phyloP scores from a whole-genome alignment of 2,797 vertebrate species.

The Melanotaenia boesemani region DNA sequence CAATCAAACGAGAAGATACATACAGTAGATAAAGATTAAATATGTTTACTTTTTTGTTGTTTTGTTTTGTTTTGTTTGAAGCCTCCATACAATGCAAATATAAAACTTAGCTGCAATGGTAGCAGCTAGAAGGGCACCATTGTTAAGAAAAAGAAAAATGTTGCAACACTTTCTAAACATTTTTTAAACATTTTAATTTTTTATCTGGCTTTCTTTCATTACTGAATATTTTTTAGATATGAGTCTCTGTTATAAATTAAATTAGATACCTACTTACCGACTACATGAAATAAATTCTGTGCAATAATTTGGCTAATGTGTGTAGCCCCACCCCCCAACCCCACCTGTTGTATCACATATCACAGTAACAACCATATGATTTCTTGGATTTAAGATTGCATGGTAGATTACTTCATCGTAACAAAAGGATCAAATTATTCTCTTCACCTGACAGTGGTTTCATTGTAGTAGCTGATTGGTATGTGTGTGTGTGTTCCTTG shows the following conservation, averaged over 20 bases:
- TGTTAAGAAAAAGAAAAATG: no score
- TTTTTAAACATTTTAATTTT: slow-evolving; percentile 11
- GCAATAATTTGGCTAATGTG: neutral
- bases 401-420: neutral
- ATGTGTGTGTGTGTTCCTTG: neutral
- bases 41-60: neutral
- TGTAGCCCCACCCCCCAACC: neutral
- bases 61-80: neutral
- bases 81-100: slow-evolving; percentile 2
- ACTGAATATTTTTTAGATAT: slow-evolving; percentile 5
- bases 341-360: no score
- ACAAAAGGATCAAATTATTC: neutral
- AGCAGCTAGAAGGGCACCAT: neutral
- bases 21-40: neutral
- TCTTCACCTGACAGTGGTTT: slow-evolving; percentile 1
- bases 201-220: neutral
- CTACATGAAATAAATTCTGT: neutral
- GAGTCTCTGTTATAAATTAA: neutral
- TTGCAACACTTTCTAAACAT: neutral
- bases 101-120: neutral
- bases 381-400: neutral
- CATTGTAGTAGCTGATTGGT: neutral
- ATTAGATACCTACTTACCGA: neutral
- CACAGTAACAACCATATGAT: neutral
- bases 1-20: neutral